Conservation (phyloP, 2,888 invertebrate genomes). For the Cyclophora albipunctata region DNA sequence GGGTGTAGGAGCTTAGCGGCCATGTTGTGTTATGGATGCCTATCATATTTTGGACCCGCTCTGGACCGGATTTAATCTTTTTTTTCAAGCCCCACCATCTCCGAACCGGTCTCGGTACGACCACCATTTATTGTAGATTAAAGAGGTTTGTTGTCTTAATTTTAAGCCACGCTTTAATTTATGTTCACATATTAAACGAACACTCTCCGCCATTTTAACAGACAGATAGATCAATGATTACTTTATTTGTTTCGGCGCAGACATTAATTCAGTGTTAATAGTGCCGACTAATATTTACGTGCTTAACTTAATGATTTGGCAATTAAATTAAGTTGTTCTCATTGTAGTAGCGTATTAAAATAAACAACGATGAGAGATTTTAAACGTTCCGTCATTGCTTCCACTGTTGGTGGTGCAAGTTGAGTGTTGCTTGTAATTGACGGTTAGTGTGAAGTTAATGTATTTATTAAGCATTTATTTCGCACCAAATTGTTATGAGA, state of each 20-base stretch:
- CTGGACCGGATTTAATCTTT: constrained; percentile 71
- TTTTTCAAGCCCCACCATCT: constrained; percentile 69
- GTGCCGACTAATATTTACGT: constrained; percentile 68
- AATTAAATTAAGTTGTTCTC: constrained; percentile 73
- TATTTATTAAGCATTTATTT: constrained; percentile 7
- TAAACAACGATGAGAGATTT: constrained; percentile 60
- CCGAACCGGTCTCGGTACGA: constrained; percentile 66
- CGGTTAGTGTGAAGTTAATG: background rate
- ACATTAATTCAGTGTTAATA: constrained; percentile 63
- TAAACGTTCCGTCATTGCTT: constrained; percentile 40
- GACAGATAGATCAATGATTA: constrained; percentile 64
- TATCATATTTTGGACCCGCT: constrained; percentile 75
- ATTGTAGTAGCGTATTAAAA: constrained; percentile 72
- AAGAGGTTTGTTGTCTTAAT: constrained; percentile 77
- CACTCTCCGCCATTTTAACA: constrained; percentile 58
- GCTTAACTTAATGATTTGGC: constrained; percentile 74
- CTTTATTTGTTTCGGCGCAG: constrained; percentile 51
- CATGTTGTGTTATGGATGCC: constrained; percentile 76
- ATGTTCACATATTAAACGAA: constrained; percentile 67
- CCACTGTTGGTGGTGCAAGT: constrained; percentile 34
- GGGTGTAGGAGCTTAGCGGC: constrained; percentile 68
- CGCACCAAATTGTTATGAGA: background rate
- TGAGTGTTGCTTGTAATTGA: constrained; percentile 24
- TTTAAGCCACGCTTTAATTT: constrained; percentile 74
- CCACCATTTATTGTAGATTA: constrained; percentile 76